Conservation (phyloP, 2,888 invertebrate genomes). For the Oligia strigilis region DNA sequence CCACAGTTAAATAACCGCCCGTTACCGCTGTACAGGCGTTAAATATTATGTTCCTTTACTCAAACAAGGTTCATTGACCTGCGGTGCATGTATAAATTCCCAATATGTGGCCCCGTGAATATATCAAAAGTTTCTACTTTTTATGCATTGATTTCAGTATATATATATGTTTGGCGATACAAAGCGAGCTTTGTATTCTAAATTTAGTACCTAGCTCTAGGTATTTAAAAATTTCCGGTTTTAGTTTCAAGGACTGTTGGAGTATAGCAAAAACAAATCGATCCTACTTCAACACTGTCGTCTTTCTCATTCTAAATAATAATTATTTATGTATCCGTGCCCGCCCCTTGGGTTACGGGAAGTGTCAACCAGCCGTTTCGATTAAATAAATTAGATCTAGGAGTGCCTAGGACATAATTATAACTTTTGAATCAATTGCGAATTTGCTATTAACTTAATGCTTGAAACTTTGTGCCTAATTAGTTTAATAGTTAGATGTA, state of each 20-base stretch:
- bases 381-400: neutral
- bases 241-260: too few relatives aligned
- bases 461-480: neutral
- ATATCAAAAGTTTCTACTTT: constrained; percentile 41
- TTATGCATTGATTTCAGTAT: constrained; percentile 32
- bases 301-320: too few relatives aligned
- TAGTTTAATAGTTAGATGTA: neutral
- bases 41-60: constrained; percentile 57
- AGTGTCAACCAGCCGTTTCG: too few relatives aligned
- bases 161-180: neutral
- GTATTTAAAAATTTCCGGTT: too few relatives aligned
- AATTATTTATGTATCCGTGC: too few relatives aligned
- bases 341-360: too few relatives aligned
- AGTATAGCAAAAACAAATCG: too few relatives aligned
- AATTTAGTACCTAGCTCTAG: neutral
- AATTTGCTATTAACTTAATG: too few relatives aligned
- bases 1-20: constrained; percentile 54
- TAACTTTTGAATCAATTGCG: too few relatives aligned
- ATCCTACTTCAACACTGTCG: too few relatives aligned
- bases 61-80: constrained; percentile 58
- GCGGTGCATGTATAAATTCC: constrained; percentile 40
- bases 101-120: constrained; percentile 30
- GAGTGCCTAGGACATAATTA: too few relatives aligned
- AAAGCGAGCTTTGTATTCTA: constrained; percentile 23
- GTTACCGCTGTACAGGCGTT: constrained; percentile 54